Base-by-base conservation (phyloP, 2,888 invertebrate genomes). In the Meganola albula region DNA sequence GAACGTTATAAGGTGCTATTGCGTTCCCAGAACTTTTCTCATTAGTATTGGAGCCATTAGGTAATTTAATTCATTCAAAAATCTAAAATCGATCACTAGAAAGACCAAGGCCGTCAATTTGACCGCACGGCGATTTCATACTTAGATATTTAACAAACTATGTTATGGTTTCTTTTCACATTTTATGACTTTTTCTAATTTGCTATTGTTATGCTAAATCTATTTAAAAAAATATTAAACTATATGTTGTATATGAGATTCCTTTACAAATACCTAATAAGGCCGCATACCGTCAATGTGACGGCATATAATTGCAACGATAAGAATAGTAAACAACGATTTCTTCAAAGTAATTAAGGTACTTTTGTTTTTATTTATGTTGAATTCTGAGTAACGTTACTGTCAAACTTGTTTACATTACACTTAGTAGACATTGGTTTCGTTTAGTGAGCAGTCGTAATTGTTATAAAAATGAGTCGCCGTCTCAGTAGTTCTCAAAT, bases 221-320 rank as follows among this genome's bases (percentile, higher is more conserved):
- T 26, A 26, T 26, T 26, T 12, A 32, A 32, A 26, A 25, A 32
- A 25, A n/a, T 26, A 26, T 37, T 25, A 27, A 27, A 31, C 25
- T 30, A 21, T 21, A n/a, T n/a, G n/a, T 33, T 18, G 27, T 34
- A 31, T 28, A 31, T 31, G 34, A 39, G 23, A 32, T 30, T 34
- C 27, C 26, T 30, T 33, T 33, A 33, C 26, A 26, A 25, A 39
- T 31, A 39, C 34, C 28, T 39, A 39, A 24, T 31, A 27, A 39
- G 39, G 34, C 27, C 22, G 23, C 28, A 34, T 25, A 39, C 31
- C 31, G 34, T 31, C 34, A 34, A 34, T 28, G 16, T 33, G 33
- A 33, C 33, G 26, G 32, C 32, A 16, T 16, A 16, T 11, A 7
- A 32, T 26, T 21, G 23, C 27, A 26, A 22, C 22, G 32, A 33